Percentiles rank a stretch among this genome's conserved stretches.
These are phyloP conservation scores for Zosterops lateralis DNA, from an alignment of 2,113 vertebrate genomes.

Conservation along the genomic window DNA sequence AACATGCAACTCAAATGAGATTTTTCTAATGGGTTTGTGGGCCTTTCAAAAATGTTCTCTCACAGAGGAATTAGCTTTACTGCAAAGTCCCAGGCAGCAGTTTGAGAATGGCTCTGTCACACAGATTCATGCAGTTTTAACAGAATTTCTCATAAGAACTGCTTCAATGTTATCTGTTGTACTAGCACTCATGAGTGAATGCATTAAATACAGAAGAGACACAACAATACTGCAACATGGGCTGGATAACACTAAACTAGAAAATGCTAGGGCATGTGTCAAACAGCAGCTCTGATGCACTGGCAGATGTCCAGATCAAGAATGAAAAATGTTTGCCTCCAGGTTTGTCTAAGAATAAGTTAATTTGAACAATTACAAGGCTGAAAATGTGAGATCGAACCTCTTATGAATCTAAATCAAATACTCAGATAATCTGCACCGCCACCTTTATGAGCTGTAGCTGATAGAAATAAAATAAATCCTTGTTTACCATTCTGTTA, in stretches of 20 bases:
- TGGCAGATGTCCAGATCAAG: neutral
- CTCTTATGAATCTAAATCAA: neutral
- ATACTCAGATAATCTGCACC: neutral
- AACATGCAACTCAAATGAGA: neutral
- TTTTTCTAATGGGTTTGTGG: neutral
- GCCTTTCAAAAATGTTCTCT: neutral
- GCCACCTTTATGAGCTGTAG: neutral
- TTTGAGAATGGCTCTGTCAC: neutral
- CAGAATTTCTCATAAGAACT: neutral
- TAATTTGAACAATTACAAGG: neutral
- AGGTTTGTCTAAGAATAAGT: neutral
- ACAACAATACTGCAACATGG: neutral
- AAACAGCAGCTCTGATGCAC: neutral
- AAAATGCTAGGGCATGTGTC: neutral
- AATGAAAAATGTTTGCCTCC: neutral
- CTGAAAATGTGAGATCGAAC: neutral
- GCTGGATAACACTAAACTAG: neutral
- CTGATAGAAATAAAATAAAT: conserved; percentile 16
- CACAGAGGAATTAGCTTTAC: neutral
- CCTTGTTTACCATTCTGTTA: neutral
- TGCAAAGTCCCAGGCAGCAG: neutral
- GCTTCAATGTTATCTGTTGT: neutral
- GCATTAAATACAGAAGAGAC: neutral
- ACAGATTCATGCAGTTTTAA: neutral
- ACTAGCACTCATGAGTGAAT: neutral